Percentiles rank a stretch among this genome's conserved stretches.
These are phyloP conservation scores for Eilema caniola DNA, from an alignment of 2,888 invertebrate species.

Conservation along the genomic window DNA sequence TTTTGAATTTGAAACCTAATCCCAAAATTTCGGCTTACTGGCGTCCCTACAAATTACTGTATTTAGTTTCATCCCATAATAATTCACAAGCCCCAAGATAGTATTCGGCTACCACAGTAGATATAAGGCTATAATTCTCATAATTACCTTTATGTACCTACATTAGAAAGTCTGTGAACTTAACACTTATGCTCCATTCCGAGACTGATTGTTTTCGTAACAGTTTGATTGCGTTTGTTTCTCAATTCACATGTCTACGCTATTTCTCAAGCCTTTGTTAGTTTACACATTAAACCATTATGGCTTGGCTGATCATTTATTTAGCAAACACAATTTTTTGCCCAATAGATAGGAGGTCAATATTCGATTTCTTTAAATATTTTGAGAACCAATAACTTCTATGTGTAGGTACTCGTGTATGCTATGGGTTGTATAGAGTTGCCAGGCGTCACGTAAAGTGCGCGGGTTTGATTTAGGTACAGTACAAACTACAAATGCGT, in stretches of 20 bases:
- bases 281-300: conserved; percentile 14
- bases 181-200: conserved; percentile 14
- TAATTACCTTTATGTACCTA: not conserved
- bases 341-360: not conserved
- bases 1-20: too few relatives aligned
- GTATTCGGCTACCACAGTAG: not conserved
- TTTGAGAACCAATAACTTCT: not conserved
- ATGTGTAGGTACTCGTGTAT: too few relatives aligned
- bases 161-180: conserved; percentile 22
- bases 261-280: conserved; percentile 23
- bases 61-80: not conserved
- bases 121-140: not conserved
- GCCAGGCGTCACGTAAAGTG: too few relatives aligned
- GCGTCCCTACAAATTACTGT: not conserved
- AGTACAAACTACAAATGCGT: too few relatives aligned
- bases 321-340: conserved; percentile 17
- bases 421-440: too few relatives aligned
- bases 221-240: conserved; percentile 23
- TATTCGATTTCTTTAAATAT: not conserved
- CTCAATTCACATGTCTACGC: conserved; percentile 20
- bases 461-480: too few relatives aligned
- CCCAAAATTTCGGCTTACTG: not conserved
- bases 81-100: not conserved
- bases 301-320: conserved; percentile 10
- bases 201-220: conserved; percentile 18